Conservation (phyloP, 2,797 vertebrate genomes). For the Parauchenoglanis punctatus region DNA sequence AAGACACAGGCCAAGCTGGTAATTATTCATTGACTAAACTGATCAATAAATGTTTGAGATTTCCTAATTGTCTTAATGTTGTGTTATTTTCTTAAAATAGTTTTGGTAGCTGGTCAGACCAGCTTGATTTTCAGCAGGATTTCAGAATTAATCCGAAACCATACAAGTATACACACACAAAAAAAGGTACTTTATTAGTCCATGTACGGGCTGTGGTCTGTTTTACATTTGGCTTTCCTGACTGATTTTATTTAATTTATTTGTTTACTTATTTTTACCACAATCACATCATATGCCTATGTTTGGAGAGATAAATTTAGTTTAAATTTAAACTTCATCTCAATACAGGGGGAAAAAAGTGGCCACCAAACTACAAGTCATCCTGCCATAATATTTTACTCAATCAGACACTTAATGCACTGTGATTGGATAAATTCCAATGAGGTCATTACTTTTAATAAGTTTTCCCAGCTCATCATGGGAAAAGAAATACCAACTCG, state of each 20-base stretch:
- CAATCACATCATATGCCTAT: background rate
- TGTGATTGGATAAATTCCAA: background rate
- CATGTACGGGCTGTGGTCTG: background rate
- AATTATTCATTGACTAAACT: background rate
- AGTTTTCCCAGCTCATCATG: background rate
- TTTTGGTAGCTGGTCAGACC: background rate
- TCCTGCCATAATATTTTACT: background rate
- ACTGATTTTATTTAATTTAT: background rate
- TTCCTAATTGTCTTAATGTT: background rate
- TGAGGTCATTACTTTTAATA: background rate
- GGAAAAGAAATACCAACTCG: background rate
- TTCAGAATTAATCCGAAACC: background rate
- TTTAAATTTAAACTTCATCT: background rate
- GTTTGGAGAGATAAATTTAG: background rate
- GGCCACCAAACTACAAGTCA: background rate
- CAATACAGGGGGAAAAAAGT: background rate
- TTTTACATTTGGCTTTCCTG: background rate
- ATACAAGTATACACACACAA: background rate
- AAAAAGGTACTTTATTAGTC: background rate
- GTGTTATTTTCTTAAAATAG: background rate
- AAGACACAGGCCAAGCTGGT: background rate
- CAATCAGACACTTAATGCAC: background rate
- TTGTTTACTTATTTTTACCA: background rate
- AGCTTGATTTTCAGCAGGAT: background rate
- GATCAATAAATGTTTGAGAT: background rate